A percentile compares a stretch with the other conserved stretches of the same genome.
phyloP scores from a whole-genome alignment of 2,113 vertebrate species.

The Nerophis lumbriciformis region DNA sequence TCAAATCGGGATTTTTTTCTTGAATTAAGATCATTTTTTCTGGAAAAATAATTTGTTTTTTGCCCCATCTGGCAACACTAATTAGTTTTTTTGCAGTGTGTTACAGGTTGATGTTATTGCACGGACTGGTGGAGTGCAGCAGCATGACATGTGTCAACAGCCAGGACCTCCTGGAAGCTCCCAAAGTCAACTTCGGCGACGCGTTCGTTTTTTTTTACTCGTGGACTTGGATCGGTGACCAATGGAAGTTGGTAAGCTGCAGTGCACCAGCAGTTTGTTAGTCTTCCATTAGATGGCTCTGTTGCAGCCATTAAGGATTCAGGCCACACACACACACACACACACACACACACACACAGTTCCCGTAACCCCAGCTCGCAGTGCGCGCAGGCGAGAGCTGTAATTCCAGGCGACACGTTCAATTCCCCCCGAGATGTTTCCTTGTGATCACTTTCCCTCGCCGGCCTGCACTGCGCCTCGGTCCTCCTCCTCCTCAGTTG shows the following conservation, averaged over 20 bases:
- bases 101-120: too few relatives aligned
- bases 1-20: too few relatives aligned
- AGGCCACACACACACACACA: too few relatives aligned
- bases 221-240: conserved; percentile 21
- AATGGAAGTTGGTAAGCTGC: conserved; percentile 30
- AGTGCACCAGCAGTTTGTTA: conserved; percentile 33
- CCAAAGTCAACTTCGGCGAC: conserved; percentile 17
- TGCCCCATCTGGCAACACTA: neutral
- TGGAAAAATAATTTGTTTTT: too few relatives aligned
- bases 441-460: conserved; percentile 40
- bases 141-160: neutral
- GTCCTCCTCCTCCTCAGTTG: conserved; percentile 4
- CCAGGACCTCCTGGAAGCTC: conserved; percentile 3
- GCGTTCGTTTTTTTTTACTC: neutral
- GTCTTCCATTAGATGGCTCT: conserved; percentile 49
- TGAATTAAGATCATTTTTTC: too few relatives aligned
- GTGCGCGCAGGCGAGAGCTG: conserved; percentile 33
- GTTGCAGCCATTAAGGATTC: conserved; percentile 58
- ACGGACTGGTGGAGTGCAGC: neutral
- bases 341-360: conserved; percentile 9
- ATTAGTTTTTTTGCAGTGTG: neutral
- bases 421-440: conserved; percentile 44
- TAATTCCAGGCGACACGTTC: conserved; percentile 60
- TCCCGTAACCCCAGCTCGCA: neutral
- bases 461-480: conserved; percentile 1